A percentile compares a stretch with the other conserved stretches of the same genome.
Conservation (phyloP, 2,888 invertebrate genomes). For the Watsonalla cultraria region DNA sequence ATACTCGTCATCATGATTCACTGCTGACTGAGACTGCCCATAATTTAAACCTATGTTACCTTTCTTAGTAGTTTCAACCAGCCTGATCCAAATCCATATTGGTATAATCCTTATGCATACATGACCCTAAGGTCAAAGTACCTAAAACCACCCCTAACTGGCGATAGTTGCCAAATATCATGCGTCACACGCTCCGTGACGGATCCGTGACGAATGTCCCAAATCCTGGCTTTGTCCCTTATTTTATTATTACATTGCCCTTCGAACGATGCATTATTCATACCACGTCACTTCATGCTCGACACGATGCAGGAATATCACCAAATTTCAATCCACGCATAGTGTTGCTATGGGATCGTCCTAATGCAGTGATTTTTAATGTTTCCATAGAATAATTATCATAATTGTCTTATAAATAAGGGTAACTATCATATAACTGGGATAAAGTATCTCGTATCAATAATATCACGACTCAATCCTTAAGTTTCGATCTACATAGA, state of each 20-base stretch:
- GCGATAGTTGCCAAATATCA: constrained; percentile 11
- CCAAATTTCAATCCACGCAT: constrained; percentile 13
- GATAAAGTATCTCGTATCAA: no score
- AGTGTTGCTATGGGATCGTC: neutral
- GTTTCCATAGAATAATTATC: no score
- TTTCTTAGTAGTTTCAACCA: neutral
- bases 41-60: neutral
- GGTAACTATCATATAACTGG: no score
- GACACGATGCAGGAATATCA: constrained; percentile 34
- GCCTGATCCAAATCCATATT: no score
- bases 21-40: no score
- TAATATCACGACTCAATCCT: neutral
- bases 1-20: no score
- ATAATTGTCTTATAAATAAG: no score
- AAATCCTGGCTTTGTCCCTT: constrained; percentile 46
- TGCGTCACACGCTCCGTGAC: constrained; percentile 42
- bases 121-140: neutral
- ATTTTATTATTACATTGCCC: constrained; percentile 53
- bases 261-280: constrained; percentile 59
- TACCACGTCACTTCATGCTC: constrained; percentile 29
- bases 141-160: neutral
- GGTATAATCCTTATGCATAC: neutral
- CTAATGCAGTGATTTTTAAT: no score
- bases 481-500: neutral
- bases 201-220: constrained; percentile 66